Evolutionary conservation across 2,113 vertebrate genomes (phyloP).

Genomic region (Bubo scandiacus): DNA sequence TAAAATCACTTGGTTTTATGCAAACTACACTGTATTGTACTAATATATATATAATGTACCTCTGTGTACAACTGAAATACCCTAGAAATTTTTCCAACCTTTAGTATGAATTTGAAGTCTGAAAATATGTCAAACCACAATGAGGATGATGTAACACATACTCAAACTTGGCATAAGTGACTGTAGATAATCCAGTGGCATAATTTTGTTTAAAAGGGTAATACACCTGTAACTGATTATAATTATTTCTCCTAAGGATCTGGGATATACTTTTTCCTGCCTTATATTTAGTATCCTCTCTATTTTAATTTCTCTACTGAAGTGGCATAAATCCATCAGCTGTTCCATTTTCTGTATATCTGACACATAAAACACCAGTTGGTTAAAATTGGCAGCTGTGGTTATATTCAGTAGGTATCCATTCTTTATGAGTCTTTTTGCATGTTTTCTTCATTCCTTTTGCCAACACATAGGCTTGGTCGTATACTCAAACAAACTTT

Average conservation of each 20-base stretch:
- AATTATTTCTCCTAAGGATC: neutral
- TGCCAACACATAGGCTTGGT: neutral
- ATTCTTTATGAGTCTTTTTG: neutral
- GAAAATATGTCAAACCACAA: neutral
- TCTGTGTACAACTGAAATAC: neutral
- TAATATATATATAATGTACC: neutral
- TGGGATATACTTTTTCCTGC: neutral
- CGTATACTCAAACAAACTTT: neutral
- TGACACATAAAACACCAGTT: neutral
- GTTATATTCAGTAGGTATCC: neutral
- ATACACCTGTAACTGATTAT: neutral
- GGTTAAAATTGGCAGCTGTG: neutral
- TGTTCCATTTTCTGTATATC: neutral
- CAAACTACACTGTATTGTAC: neutral
- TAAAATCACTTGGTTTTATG: neutral
- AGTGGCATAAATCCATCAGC: neutral
- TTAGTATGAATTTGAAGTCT: neutral
- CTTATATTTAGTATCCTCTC: neutral
- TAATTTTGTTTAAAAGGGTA: neutral
- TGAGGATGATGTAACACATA: neutral
- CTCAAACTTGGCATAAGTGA: neutral
- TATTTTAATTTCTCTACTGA: neutral
- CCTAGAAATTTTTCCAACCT: neutral
- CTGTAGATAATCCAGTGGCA: neutral
- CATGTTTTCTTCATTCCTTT: neutral